Evolutionary conservation across 2,797 vertebrate species (phyloP).

Genomic region (Channa striata): DNA sequence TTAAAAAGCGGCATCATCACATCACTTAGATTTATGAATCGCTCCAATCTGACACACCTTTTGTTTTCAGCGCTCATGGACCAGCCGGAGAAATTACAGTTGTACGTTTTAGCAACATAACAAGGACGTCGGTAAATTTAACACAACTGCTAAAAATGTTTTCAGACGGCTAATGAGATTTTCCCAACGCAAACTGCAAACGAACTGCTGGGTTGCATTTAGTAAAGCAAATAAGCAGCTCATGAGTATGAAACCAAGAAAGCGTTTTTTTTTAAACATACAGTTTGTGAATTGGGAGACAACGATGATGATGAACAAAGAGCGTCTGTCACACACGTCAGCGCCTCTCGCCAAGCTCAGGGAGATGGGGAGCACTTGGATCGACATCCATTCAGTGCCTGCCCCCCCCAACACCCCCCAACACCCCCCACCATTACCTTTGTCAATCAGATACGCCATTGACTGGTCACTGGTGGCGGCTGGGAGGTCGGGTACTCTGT

Average conservation of each 20-base stretch:
- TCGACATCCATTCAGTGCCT: constrained; percentile 32
- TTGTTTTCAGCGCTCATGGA: background rate
- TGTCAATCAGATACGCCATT: constrained; percentile 54
- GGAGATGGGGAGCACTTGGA: background rate
- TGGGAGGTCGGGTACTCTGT: constrained; percentile 4
- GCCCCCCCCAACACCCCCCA: no score
- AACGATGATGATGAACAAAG: constrained; percentile 2
- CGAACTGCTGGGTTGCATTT: no score
- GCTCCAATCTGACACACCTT: background rate
- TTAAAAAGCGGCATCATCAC: background rate
- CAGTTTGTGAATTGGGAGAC: background rate
- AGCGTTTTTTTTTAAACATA: background rate
- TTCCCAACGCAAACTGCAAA: background rate
- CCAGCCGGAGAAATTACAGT: background rate
- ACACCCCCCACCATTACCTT: constrained; percentile 44
- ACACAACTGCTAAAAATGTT: background rate
- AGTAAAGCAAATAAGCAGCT: no score
- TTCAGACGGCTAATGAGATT: no score
- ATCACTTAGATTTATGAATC: background rate
- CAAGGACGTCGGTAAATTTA: background rate
- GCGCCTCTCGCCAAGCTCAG: background rate
- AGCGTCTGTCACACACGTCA: constrained; percentile 43
- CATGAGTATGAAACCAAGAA: no score
- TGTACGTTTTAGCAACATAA: no score
- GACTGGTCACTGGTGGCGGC: constrained; percentile 17